These are phyloP conservation scores for Bergia puertoricense DNA, from an alignment of 92 coral and sea anemone genomes.

Conservation along the genomic window DNA sequence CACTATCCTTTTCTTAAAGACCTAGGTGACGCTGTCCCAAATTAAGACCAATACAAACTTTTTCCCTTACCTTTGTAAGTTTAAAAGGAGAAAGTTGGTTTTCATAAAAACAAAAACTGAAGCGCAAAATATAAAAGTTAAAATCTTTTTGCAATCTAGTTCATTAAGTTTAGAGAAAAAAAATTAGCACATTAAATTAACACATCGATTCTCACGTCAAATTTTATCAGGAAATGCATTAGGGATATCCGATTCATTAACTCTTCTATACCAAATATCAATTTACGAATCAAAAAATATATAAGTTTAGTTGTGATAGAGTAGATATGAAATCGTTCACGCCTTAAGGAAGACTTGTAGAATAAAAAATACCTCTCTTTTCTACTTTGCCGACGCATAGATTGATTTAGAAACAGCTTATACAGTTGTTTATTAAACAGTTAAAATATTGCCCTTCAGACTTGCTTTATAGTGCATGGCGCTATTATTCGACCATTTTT, in stretches of 20 bases:
- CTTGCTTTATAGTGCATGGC: too few relatives aligned
- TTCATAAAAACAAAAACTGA: not conserved
- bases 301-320: not conserved
- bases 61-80: not conserved
- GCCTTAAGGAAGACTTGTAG: not conserved
- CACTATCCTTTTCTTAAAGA: not conserved
- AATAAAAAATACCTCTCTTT: not conserved
- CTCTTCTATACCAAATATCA: not conserved
- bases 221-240: not conserved
- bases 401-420: too few relatives aligned
- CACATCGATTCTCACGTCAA: not conserved
- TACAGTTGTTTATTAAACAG: not conserved
- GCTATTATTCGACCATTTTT: too few relatives aligned
- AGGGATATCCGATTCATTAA: not conserved
- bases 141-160: not conserved
- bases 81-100: not conserved
- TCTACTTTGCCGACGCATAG: too few relatives aligned
- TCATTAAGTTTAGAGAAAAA: too few relatives aligned
- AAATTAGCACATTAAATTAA: too few relatives aligned
- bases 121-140: not conserved
- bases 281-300: not conserved
- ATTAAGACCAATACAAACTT: not conserved
- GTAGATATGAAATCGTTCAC: not conserved
- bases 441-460: not conserved
- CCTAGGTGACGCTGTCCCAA: not conserved